These are phyloP conservation scores for Athripsodes cinereus DNA, from an alignment of 2,888 invertebrate genomes.

Conservation along the genomic window DNA sequence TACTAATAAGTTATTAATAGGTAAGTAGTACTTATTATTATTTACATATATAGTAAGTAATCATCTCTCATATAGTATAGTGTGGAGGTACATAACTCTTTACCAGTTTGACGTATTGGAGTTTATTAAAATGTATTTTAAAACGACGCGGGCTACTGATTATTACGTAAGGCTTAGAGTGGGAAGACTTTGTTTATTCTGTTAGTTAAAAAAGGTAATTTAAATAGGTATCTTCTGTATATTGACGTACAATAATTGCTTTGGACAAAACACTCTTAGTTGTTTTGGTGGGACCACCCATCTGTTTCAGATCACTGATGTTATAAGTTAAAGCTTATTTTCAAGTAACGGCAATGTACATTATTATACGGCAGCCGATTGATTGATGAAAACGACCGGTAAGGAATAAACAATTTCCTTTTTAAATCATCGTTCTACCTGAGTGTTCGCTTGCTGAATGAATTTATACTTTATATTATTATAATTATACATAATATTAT, in stretches of 20 bases:
- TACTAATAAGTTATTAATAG: conserved; percentile 1
- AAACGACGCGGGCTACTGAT: neutral
- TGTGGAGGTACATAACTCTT: neutral
- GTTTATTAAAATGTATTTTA: conserved; percentile 1
- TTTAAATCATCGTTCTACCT: too few species aligned
- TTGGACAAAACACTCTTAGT: neutral
- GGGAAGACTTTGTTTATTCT: neutral
- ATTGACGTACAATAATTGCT: conserved; percentile 20
- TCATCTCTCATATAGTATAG: neutral
- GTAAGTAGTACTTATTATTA: neutral
- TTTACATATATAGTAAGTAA: too few species aligned
- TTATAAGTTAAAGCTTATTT: neutral
- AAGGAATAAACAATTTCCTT: neutral
- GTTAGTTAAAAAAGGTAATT: neutral
- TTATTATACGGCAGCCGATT: neutral
- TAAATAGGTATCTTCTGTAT: neutral
- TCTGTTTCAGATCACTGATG: neutral
- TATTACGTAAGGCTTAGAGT: neutral
- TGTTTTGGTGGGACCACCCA: neutral
- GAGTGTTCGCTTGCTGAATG: too few species aligned
- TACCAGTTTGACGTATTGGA: neutral
- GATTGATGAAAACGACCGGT: neutral
- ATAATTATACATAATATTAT: too few species aligned
- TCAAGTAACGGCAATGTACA: neutral
- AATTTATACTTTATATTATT: too few species aligned